These are phyloP conservation scores for Vespertilio murinus DNA, from an alignment of 2,797 vertebrate species.

Conservation along the genomic window DNA sequence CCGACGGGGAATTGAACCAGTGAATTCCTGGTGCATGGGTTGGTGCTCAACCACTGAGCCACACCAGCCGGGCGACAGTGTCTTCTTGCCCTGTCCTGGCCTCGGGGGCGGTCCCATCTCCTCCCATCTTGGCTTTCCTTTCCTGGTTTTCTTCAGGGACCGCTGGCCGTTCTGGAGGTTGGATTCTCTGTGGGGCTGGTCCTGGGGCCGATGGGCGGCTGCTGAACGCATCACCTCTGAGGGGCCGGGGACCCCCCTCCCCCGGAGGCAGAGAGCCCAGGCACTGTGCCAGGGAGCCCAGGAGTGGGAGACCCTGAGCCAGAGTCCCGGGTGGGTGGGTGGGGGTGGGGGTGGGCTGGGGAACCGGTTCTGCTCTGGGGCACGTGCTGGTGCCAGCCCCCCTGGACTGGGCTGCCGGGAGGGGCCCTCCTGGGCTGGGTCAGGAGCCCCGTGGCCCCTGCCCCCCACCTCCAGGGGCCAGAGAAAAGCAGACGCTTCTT, in stretches of 20 bases:
- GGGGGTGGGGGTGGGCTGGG: rapidly evolving
- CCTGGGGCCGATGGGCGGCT: not conserved
- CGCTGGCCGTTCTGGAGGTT: not conserved
- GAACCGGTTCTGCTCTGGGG: rapidly evolving
- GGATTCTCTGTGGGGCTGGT: not conserved
- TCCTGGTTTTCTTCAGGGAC: not conserved
- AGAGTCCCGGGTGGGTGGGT: rapidly evolving
- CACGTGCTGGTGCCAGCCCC: not conserved
- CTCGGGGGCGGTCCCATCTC: not conserved
- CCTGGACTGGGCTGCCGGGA: too few species aligned
- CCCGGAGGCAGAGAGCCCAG: not conserved
- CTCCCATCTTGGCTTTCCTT: not conserved
- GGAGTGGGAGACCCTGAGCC: not conserved
- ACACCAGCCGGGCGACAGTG: too few species aligned
- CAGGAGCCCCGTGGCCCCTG: not conserved
- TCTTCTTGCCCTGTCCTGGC: not conserved
- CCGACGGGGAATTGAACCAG: too few species aligned
- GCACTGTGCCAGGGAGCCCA: not conserved
- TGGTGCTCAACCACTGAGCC: too few species aligned
- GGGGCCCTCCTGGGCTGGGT: not conserved
- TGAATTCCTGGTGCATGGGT: too few species aligned
- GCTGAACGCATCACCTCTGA: rapidly evolving
- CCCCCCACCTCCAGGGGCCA: rapidly evolving
- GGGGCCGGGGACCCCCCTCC: not conserved
- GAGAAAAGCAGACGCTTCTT: not conserved